Evolutionary conservation across 2,113 vertebrate genomes (phyloP).

Genomic region (Ancistrus triradiatus): DNA sequence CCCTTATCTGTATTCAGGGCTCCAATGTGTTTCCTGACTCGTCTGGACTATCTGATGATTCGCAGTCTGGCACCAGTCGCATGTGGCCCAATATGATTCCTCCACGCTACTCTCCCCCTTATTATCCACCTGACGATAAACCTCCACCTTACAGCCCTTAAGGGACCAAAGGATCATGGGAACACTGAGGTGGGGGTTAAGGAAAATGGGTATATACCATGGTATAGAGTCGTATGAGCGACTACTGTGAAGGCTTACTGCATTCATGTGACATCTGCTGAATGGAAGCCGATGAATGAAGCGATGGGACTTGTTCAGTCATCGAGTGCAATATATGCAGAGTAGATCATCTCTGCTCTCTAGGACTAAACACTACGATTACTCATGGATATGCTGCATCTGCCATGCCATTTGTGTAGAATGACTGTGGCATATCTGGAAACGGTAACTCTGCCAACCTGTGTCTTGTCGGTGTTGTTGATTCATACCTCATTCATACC

Average conservation of each 20-base stretch:
- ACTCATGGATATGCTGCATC: constrained; percentile 61
- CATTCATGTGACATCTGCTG: background rate
- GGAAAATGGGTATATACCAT: constrained; percentile 12
- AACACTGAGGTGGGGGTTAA: background rate
- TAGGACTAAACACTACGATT: constrained; percentile 47
- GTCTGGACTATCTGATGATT: constrained; percentile 87
- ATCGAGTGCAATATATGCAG: constrained; percentile 1
- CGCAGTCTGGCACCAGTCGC: constrained; percentile 87
- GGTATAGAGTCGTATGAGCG: constrained; percentile 6
- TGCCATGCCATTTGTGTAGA: background rate
- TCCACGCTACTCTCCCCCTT: constrained; percentile 89
- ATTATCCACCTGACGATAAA: constrained; percentile 93
- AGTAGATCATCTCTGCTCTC: no score
- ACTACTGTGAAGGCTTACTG: constrained; percentile 20
- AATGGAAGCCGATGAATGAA: background rate
- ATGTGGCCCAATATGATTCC: constrained; percentile 90
- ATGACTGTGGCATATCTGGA: constrained; percentile 13
- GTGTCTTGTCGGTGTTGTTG: constrained; percentile 31
- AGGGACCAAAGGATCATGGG: constrained; percentile 14
- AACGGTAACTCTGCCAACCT: constrained; percentile 8
- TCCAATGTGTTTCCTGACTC: constrained; percentile 84
- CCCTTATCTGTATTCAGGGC: constrained; percentile 62
- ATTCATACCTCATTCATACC: constrained; percentile 38
- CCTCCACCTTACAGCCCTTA: constrained; percentile 95
- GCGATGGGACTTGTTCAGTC: background rate